phyloP scores from a whole-genome alignment of 2,113 vertebrate species.

The Menidia beryllina region DNA sequence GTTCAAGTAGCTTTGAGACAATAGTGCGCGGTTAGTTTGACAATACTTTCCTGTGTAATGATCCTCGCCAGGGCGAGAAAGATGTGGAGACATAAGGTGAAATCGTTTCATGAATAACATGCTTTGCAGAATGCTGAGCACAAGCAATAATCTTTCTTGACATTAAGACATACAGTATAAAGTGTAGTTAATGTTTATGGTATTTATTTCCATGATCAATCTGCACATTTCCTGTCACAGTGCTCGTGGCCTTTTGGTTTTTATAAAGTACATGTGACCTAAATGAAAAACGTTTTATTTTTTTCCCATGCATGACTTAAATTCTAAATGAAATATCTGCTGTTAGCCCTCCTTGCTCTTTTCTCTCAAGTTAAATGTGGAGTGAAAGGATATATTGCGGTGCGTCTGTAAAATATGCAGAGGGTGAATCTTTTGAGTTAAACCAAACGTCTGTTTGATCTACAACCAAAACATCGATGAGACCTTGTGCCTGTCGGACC shows the following conservation, averaged over 20 bases:
- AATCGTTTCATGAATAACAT: constrained; percentile 7
- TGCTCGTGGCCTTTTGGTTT: constrained; percentile 38
- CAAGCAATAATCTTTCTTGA: constrained; percentile 28
- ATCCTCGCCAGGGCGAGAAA: neutral
- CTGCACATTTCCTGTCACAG: constrained; percentile 36
- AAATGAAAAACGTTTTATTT: constrained; percentile 41
- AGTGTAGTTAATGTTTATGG: constrained; percentile 20
- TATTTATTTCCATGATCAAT: constrained; percentile 22
- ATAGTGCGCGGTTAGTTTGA: too few relatives aligned
- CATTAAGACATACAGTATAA: constrained; percentile 29
- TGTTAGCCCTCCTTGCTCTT: neutral
- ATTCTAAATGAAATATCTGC: constrained; percentile 44
- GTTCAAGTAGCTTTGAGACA: too few relatives aligned
- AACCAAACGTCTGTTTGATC: constrained; percentile 55
- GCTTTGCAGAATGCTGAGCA: constrained; percentile 28
- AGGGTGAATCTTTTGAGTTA: constrained; percentile 35
- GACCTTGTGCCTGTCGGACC: constrained; percentile 56
- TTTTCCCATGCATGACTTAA: neutral
- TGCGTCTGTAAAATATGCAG: constrained; percentile 13
- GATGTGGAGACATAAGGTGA: too few relatives aligned
- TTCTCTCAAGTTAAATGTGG: constrained; percentile 16
- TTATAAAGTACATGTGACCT: constrained; percentile 35
- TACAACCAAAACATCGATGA: constrained; percentile 31
- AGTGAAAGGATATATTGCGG: neutral
- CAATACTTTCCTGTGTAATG: too few relatives aligned